phyloP scores from a whole-genome alignment of 2,888 invertebrate species.

The Chelonus formosanus region DNA sequence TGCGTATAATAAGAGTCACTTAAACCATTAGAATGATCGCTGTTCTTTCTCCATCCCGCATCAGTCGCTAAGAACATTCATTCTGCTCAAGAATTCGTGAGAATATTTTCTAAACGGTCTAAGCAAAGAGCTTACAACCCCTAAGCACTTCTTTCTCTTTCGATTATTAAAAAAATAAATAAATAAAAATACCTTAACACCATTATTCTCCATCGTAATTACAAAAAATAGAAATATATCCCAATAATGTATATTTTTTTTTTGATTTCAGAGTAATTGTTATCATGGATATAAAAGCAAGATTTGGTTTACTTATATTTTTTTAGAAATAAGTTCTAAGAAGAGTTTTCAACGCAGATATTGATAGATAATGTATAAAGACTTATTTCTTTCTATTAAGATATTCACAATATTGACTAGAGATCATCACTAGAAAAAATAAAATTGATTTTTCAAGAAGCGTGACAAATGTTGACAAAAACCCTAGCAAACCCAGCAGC shows the following conservation, averaged over 20 bases:
- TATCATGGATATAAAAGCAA: no score
- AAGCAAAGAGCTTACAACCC: no score
- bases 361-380: no score
- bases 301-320: no score
- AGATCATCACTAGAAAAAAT: slow-evolving; percentile 41
- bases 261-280: no score
- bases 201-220: no score
- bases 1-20: slow-evolving; percentile 58
- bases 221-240: no score
- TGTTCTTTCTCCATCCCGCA: slow-evolving; percentile 48
- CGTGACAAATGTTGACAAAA: slow-evolving; percentile 50
- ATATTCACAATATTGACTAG: slow-evolving; percentile 5
- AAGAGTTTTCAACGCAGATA: no score
- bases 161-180: background rate
- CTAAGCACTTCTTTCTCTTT: no score
- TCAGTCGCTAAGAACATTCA: slow-evolving; percentile 34
- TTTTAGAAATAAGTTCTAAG: background rate
- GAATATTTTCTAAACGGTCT: slow-evolving; percentile 23
- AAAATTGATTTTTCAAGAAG: slow-evolving; percentile 40
- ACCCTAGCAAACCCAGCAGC: slow-evolving; percentile 20
- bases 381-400: no score
- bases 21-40: slow-evolving; percentile 42
- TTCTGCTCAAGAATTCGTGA: slow-evolving; percentile 36
- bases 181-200: no score
- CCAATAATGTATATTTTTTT: no score